Base-by-base conservation (phyloP, 2,113 vertebrate species). In the Eolophus roseicapilla region DNA sequence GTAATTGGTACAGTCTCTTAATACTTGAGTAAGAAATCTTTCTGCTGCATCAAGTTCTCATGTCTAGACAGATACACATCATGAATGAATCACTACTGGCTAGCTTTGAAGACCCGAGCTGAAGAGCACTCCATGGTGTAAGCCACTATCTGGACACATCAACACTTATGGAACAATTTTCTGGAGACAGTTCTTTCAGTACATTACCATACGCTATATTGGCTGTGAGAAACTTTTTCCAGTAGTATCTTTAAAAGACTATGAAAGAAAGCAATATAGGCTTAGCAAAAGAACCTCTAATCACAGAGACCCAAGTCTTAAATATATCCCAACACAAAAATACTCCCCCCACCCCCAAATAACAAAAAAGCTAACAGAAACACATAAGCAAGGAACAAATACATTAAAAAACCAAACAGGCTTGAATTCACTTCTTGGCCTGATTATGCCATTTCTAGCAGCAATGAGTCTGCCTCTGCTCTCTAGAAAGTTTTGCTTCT, bases 51-150 rank as follows among this genome's bases (percentile, higher is more conserved):
- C 69, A 79, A 92, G 69, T 95, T 84, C 73, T 95, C 86, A 24
- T 94, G 96, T 91, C 95, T 93, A 94, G 96, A 95, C 94, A 97
- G 94, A 95, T 82, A 82, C 1, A 84, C 83, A 91, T 75, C 52
- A 0, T 21, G 62, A 71, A 82, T 96, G 96, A 97, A 96, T 95
- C 95, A 96, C 57, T 33, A 41, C 86, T 20, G 46, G 60, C 63
- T 79, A 10, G 55, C 92, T 95, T 89, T 89, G 94, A 92, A 95
- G 93, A 92, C 84, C 83, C 17, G 1, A 92, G 73, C 60, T 84
- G 91, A 93, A 95, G 92, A 83, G 64, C 76, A 59, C 64, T 83
- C 68, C 60, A 71, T 33, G 80, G 70, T 86, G 55, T 74, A 90
- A 94, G 95, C 71, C 92, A 69, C 89, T 91, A 89, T 95, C 93